phyloP scores from a whole-genome alignment of 2,113 vertebrate genomes.

The Sciurus niger region DNA sequence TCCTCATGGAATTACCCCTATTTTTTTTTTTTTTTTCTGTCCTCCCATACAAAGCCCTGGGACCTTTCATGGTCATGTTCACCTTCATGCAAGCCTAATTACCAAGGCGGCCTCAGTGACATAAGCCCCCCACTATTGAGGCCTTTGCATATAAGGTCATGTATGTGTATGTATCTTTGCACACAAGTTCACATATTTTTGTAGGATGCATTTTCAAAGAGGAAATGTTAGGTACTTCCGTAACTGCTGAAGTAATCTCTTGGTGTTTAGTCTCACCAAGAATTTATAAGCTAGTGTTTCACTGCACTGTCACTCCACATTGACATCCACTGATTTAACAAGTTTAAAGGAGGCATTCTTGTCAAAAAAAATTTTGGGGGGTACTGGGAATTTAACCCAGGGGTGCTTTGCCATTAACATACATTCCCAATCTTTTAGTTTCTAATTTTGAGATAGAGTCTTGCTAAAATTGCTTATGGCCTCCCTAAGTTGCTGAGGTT shows the following conservation, averaged over 20 bases:
- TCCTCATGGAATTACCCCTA: slow-evolving; percentile 92
- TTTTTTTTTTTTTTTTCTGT: neutral
- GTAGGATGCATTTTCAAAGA: neutral
- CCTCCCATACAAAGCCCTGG: neutral
- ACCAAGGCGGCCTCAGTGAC: neutral
- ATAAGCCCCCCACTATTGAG: neutral
- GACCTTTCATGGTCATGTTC: neutral
- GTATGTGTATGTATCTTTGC: neutral
- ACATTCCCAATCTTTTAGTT: too few species aligned
- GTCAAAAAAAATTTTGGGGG: too few species aligned
- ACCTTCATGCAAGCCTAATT: neutral
- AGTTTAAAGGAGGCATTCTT: neutral
- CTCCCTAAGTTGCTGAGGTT: too few species aligned
- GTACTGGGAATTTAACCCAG: too few species aligned
- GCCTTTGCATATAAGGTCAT: neutral
- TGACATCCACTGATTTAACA: neutral
- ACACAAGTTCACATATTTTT: neutral
- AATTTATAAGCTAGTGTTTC: neutral
- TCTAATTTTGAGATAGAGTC: too few species aligned
- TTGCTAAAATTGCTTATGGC: too few species aligned
- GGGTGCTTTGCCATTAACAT: too few species aligned
- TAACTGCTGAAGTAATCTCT: neutral
- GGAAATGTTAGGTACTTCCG: neutral
- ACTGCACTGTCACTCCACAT: neutral
- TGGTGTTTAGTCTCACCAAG: neutral